These are phyloP conservation scores for Streptopelia turtur DNA, from an alignment of 2,797 vertebrate species.

Conservation along the genomic window DNA sequence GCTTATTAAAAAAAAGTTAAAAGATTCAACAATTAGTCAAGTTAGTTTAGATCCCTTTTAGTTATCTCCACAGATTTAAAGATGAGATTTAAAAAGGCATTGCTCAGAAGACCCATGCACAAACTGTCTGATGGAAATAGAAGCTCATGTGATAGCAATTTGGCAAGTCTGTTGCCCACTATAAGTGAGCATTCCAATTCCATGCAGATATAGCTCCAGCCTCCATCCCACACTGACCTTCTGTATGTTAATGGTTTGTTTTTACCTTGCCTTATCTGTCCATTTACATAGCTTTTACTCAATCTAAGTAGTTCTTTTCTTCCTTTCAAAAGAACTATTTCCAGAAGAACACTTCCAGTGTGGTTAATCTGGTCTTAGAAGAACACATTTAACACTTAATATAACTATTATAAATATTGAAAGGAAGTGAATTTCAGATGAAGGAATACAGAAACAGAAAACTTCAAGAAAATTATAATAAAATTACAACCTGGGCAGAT, in stretches of 20 bases:
- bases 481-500: not conserved
- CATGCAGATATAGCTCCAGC: not conserved
- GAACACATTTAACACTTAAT: not conserved
- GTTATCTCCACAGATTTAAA: not conserved
- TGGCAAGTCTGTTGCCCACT: not conserved
- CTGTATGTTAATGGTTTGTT: not conserved
- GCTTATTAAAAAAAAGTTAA: not conserved
- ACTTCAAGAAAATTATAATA: not conserved
- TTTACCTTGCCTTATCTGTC: not conserved
- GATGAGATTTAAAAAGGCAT: not conserved
- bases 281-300: not conserved
- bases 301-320: not conserved
- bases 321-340: not conserved
- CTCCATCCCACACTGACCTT: not conserved
- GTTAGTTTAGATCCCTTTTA: not conserved
- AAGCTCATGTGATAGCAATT: not conserved
- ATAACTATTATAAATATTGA: not conserved
- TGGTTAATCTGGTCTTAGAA: not conserved
- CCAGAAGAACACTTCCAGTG: not conserved
- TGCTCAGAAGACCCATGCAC: not conserved
- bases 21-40: not conserved
- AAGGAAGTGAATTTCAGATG: not conserved
- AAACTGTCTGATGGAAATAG: not conserved
- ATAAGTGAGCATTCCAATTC: not conserved
- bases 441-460: not conserved